Evolutionary conservation across 2,888 invertebrate genomes (phyloP), one percentile per base, ranked within the genome.

Genomic region (Hedychridium roseum): DNA sequence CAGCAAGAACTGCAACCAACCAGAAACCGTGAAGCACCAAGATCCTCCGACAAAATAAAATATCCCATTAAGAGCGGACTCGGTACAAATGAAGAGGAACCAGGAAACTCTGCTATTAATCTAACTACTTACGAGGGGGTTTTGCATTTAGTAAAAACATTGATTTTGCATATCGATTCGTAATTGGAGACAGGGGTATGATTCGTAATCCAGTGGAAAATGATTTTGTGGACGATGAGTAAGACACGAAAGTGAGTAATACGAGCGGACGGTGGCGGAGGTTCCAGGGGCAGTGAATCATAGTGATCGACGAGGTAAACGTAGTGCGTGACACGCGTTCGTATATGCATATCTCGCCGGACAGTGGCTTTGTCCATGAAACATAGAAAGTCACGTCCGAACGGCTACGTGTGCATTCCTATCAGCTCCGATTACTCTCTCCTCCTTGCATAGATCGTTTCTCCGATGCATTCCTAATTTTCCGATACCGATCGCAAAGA

Each of bases 1-100:
- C 37, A 90, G 79, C 55, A 91, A 80, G 70, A 91, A 91, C 80
- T 78, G 68, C n/a, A 70, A 71, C 45, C 57, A 49, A 1, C 21
- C 31, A 15, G 11, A 15, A 15, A 15, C 9, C 5, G 20, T 43
- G 2, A 5, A 28, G 14, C 9, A 27, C 37, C 34, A 54, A 20
- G 18, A 46, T 39, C 2, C 16, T n/a, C n/a, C n/a, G n/a, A n/a
- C n/a, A n/a, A n/a, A n/a, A n/a, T n/a, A n/a, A n/a, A n/a, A n/a
- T n/a, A n/a, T n/a, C n/a, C n/a, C n/a, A n/a, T n/a, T n/a, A n/a
- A n/a, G n/a, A n/a, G n/a, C n/a, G n/a, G n/a, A n/a, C n/a, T n/a
- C n/a, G n/a, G n/a, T n/a, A n/a, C n/a, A n/a, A n/a, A n/a, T n/a
- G n/a, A n/a, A n/a, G n/a, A n/a, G n/a, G n/a, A n/a, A n/a, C n/a